phyloP scores from a whole-genome alignment of 2,113 vertebrate genomes.

The Chloropsis hardwickii region DNA sequence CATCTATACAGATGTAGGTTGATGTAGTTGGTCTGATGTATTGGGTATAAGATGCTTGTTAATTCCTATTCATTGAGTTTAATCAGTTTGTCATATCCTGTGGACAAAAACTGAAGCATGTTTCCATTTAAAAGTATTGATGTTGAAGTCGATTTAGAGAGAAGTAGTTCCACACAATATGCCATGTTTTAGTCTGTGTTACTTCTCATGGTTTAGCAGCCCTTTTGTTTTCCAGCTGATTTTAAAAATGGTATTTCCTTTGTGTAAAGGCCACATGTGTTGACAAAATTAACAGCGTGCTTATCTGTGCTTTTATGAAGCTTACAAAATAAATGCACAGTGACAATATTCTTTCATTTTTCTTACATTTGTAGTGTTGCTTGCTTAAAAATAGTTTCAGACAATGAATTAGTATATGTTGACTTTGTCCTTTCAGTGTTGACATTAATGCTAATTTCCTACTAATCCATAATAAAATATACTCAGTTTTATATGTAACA shows the following conservation, averaged over 20 bases:
- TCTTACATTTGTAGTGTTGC: neutral
- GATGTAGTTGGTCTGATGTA: neutral
- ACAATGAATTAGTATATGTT: neutral
- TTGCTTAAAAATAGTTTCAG: neutral
- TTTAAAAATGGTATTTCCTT: conserved; percentile 28
- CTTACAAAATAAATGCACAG: neutral
- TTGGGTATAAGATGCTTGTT: neutral
- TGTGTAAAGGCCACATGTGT: neutral
- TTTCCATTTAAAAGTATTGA: conserved; percentile 28
- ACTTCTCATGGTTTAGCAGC: neutral
- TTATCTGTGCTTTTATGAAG: neutral
- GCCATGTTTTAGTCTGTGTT: neutral
- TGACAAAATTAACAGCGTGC: neutral
- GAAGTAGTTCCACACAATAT: neutral
- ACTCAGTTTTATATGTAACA: conserved; percentile 14
- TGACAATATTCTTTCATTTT: neutral
- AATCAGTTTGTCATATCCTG: conserved; percentile 19
- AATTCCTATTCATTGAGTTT: conserved; percentile 14
- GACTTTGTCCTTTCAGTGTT: neutral
- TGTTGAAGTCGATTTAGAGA: neutral
- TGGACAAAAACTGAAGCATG: conserved; percentile 8
- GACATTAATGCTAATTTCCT: conserved; percentile 43
- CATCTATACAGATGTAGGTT: neutral
- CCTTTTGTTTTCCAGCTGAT: conserved; percentile 41
- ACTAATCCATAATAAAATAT: conserved; percentile 40